Percentiles rank a stretch among this genome's conserved stretches.
These are phyloP conservation scores for Drosophila borborema DNA, from an alignment of 2,888 invertebrate species.

Conservation along the genomic window DNA sequence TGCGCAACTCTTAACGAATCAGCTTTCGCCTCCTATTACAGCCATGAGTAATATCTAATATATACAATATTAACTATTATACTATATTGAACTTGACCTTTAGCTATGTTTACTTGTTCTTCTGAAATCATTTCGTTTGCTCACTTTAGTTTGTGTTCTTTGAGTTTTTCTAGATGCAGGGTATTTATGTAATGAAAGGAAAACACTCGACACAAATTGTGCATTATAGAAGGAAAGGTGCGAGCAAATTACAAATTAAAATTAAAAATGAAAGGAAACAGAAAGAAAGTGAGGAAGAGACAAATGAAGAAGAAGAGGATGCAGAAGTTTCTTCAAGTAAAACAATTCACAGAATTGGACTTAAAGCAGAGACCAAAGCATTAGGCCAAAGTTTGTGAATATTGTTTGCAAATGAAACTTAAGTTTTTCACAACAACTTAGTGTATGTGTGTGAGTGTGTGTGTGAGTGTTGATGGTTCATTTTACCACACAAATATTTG, in stretches of 20 bases:
- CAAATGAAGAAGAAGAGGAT: background rate
- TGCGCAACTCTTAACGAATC: too few species aligned
- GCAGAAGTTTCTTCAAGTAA: background rate
- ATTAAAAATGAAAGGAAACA: conserved; percentile 43
- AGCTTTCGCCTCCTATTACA: too few species aligned
- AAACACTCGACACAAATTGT: conserved; percentile 58
- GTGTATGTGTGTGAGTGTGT: conserved; percentile 11
- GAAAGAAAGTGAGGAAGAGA: background rate
- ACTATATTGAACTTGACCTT: too few species aligned
- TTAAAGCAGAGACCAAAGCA: conserved; percentile 16
- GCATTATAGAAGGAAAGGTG: conserved; percentile 29
- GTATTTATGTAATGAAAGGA: conserved; percentile 60
- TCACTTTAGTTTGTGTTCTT: background rate
- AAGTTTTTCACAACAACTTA: conserved; percentile 25
- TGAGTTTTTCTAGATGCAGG: background rate
- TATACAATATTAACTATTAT: too few species aligned
- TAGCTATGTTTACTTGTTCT: too few species aligned
- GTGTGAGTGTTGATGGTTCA: conserved; percentile 37
- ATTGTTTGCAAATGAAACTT: conserved; percentile 62
- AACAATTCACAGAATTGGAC: conserved; percentile 7
- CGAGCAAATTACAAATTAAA: conserved; percentile 68
- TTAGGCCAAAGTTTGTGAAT: conserved; percentile 32
- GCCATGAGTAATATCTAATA: too few species aligned
- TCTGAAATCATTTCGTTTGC: background rate
- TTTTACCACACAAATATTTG: conserved; percentile 71